Conservation (phyloP, 2,113 vertebrate species). For the Chaetodon trifascialis region DNA sequence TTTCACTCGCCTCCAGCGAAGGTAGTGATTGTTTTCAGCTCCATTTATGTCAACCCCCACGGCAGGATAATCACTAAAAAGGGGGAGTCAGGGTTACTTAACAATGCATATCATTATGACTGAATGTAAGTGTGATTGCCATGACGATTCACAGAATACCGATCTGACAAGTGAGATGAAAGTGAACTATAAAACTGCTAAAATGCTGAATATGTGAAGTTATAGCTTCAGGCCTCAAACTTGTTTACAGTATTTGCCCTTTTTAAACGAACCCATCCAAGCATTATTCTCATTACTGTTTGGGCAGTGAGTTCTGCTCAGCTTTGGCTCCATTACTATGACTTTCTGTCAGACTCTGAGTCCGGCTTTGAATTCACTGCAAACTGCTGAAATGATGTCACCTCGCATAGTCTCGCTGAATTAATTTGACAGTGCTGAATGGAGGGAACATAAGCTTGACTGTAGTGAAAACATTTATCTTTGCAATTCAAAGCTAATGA, state of each 20-base stretch:
- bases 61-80: constrained; percentile 39
- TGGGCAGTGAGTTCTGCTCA: constrained; percentile 32
- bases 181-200: neutral
- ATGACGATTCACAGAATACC: constrained; percentile 37
- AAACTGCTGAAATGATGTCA: constrained; percentile 57
- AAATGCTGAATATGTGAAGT: neutral
- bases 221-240: constrained; percentile 15
- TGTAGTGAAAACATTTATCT: constrained; percentile 44
- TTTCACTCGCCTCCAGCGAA: constrained; percentile 21
- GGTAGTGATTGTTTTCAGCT: constrained; percentile 36
- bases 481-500: constrained; percentile 55
- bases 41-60: constrained; percentile 30
- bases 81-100: constrained; percentile 48
- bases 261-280: constrained; percentile 3
- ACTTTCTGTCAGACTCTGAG: constrained; percentile 55
- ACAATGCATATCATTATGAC: constrained; percentile 57
- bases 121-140: constrained; percentile 46
- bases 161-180: constrained; percentile 31
- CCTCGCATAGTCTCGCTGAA: constrained; percentile 46
- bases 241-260: constrained; percentile 7
- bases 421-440: constrained; percentile 69
- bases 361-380: constrained; percentile 63
- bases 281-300: constrained; percentile 39
- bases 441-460: constrained; percentile 32
- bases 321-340: constrained; percentile 31